phyloP scores from a whole-genome alignment of 2,113 vertebrate genomes.

The Hoplias malabaricus region DNA sequence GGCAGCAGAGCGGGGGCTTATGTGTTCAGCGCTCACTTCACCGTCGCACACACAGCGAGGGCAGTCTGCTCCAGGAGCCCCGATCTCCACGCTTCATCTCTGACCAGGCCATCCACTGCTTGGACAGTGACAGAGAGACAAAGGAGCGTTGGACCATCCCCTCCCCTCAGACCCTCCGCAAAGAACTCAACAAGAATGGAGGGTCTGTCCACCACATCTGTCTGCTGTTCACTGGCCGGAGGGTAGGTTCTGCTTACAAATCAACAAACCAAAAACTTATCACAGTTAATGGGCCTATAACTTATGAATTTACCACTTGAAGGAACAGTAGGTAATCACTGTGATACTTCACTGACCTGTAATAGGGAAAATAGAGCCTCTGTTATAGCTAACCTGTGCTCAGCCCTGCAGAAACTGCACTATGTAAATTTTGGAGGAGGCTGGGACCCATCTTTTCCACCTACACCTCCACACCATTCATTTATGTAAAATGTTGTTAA shows the following conservation, averaged over 20 bases:
- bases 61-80: constrained; percentile 84
- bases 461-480: no score
- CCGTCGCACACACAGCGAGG: constrained; percentile 88
- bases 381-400: no score
- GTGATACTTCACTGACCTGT: no score
- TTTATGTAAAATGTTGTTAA: no score
- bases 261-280: not conserved
- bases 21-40: constrained; percentile 76
- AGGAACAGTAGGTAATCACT: no score
- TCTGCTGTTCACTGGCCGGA: constrained; percentile 82
- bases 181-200: constrained; percentile 80
- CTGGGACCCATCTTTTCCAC: no score
- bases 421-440: no score
- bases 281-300: no score
- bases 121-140: constrained; percentile 46
- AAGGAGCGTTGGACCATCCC: constrained; percentile 66
- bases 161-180: constrained; percentile 82
- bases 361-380: no score
- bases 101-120: constrained; percentile 83
- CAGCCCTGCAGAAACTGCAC: no score
- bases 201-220: constrained; percentile 85
- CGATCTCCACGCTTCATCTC: constrained; percentile 83
- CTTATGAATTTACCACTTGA: no score
- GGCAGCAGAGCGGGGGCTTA: constrained; percentile 63
- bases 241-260: constrained; percentile 69